Evolutionary conservation across 2,888 invertebrate genomes (phyloP).

Genomic region (Agapostemon virescens): DNA sequence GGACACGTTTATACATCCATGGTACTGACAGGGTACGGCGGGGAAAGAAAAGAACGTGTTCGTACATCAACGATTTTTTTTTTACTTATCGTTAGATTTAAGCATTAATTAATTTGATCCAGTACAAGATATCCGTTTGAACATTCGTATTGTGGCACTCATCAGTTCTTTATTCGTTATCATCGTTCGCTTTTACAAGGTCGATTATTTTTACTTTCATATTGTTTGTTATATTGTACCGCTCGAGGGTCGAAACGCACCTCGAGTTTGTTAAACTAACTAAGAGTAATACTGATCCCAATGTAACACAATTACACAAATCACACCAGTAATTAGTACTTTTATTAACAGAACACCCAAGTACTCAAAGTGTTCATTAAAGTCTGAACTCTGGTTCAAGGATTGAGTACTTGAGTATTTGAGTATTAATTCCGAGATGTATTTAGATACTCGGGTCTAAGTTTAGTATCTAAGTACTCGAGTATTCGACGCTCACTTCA

Average conservation of each 20-base stretch:
- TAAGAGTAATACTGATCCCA: not conserved
- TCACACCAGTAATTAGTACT: not conserved
- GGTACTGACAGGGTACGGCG: not conserved
- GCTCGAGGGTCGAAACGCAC: not conserved
- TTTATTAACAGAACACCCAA: too few species aligned
- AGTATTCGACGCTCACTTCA: too few species aligned
- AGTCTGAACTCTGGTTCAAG: too few species aligned
- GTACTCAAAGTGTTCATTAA: too few species aligned
- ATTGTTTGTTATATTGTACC: not conserved
- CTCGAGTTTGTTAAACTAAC: not conserved
- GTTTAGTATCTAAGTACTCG: too few species aligned
- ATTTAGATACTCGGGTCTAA: too few species aligned
- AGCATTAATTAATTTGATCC: not conserved
- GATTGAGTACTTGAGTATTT: too few species aligned
- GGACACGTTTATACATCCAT: not conserved
- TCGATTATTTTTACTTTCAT: conserved; percentile 2
- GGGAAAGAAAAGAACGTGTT: conserved; percentile 1
- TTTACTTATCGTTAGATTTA: not conserved
- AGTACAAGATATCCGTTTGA: not conserved
- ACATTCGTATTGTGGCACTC: not conserved
- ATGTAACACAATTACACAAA: not conserved
- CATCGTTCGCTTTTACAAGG: not conserved
- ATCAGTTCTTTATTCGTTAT: not conserved
- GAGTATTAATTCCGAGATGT: too few species aligned
- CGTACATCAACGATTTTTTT: too few species aligned